Conservation (phyloP, 1,140 invertebrate genomes). For the Sinonovacula constricta region DNA sequence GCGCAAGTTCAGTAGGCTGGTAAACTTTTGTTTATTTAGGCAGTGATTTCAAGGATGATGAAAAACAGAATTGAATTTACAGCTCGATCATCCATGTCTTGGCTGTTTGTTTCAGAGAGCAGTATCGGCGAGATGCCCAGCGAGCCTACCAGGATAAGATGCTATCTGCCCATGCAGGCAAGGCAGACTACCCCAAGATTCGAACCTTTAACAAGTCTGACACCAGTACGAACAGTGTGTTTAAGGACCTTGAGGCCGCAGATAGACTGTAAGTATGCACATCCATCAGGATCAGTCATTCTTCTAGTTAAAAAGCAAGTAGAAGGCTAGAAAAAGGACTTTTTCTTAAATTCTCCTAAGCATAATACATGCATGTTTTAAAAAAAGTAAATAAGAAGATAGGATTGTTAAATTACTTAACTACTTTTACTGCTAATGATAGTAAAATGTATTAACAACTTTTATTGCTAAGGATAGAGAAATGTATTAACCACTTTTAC, state of each 20-base stretch:
- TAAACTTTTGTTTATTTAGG: too few species aligned
- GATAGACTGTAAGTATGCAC: slow-evolving; percentile 74
- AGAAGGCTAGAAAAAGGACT: neutral
- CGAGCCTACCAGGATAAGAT: slow-evolving; percentile 76
- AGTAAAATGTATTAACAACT: too few species aligned
- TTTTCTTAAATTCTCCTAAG: neutral
- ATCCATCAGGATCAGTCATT: neutral
- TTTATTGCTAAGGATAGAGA: too few species aligned
- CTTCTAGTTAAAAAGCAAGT: slow-evolving; percentile 9
- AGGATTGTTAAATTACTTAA: too few species aligned
- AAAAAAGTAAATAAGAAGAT: neutral
- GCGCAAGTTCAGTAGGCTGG: too few species aligned
- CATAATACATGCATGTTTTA: neutral
- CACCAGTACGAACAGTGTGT: slow-evolving; percentile 79
- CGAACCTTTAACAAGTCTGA: slow-evolving; percentile 77
- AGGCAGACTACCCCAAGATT: slow-evolving; percentile 77
- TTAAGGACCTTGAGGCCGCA: slow-evolving; percentile 77
- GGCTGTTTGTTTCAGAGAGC: slow-evolving; percentile 62
- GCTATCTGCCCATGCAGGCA: slow-evolving; percentile 74
- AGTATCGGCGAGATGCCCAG: slow-evolving; percentile 77
- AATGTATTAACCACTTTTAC: too few species aligned
- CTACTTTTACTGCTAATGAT: too few species aligned
- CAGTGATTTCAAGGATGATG: too few species aligned
- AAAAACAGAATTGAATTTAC: too few species aligned
- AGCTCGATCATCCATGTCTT: too few species aligned